Evolutionary conservation across 2,888 invertebrate genomes (phyloP).

Genomic region (Pterobdella sp.): DNA sequence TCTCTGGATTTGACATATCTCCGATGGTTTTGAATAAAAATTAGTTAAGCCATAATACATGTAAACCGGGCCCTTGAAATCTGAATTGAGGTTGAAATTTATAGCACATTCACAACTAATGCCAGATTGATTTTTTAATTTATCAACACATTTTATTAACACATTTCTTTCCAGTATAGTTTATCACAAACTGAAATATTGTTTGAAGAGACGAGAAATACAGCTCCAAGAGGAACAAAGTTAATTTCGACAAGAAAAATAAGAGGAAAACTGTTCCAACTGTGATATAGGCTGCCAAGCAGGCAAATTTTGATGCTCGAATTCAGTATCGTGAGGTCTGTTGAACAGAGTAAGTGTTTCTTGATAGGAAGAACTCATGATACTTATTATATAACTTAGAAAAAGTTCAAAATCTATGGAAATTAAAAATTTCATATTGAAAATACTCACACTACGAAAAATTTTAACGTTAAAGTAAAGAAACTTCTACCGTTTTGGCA

Average conservation of each 20-base stretch:
- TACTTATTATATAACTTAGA: no score
- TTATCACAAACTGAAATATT: conserved; percentile 57
- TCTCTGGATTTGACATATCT: conserved; percentile 60
- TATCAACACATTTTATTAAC: not conserved
- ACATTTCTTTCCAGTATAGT: conserved; percentile 12
- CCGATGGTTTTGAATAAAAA: conserved; percentile 96
- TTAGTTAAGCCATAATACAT: conserved; percentile 95
- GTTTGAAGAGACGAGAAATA: conserved; percentile 79
- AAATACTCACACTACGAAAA: no score
- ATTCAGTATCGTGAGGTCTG: no score
- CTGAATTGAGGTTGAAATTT: not conserved
- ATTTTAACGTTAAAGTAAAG: no score
- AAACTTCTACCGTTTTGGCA: no score
- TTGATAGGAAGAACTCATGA: no score
- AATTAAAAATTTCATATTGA: no score
- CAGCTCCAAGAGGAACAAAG: conserved; percentile 92
- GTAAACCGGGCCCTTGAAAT: conserved; percentile 53
- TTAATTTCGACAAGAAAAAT: conserved; percentile 94
- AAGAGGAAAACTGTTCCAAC: conserved; percentile 92
- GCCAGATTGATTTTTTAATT: conserved; percentile 18
- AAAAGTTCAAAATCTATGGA: no score
- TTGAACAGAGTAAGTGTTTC: no score
- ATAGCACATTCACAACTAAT: conserved; percentile 7
- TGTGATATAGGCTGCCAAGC: conserved; percentile 92
- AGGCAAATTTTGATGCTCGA: conserved; percentile 55